Base-by-base conservation (phyloP, 2,113 vertebrate species). In the Vulpes lagopus region DNA sequence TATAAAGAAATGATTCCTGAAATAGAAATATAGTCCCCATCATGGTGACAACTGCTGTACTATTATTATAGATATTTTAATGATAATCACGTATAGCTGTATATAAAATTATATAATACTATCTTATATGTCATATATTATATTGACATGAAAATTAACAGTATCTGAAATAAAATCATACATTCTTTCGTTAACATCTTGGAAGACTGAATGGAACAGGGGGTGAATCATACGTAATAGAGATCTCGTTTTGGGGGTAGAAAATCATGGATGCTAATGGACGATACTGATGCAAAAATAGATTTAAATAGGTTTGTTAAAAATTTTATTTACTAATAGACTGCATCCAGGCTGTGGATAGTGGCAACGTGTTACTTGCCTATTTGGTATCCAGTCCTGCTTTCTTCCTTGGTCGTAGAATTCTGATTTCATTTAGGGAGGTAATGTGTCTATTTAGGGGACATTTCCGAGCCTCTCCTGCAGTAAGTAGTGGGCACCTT, bases 131-230 rank as follows among this genome's bases (percentile, higher is more conserved):
- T 79, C 59, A 65, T 83, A 73, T 90, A 38, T 14, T 82, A 51
- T 27, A 30, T 49, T 17, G 38, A 43, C 5, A 93, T 55, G 91
- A 49, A 90, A 74, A 38, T 59, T 32, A 79, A 88, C 5, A 53
- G 8, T 57, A 62, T 81, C 32, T 76, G 65, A 91, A 94, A 91
- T 43, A 83, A 97, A 91, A 59, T 76, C 65, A 73, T 43, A 64
- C 22, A 35, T 86, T 59, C 76, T 64, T 32, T 94, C n/a, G 65
- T 57, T 65, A 84, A 89, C 51, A 57, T 84, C 38, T 92, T 92
- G 86, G n/a, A 22, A 57, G 57, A 35, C 59, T 49, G 19, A 65
- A 30, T 94, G 60, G 27, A 38, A 73, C 93, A 85, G 15, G 35
- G 23, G 27, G 3, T 71, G 83, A 83, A 59, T 94, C 69, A 57